These are phyloP conservation scores for Cyclopterus lumpus DNA, from an alignment of 2,797 vertebrate genomes.

Conservation along the genomic window DNA sequence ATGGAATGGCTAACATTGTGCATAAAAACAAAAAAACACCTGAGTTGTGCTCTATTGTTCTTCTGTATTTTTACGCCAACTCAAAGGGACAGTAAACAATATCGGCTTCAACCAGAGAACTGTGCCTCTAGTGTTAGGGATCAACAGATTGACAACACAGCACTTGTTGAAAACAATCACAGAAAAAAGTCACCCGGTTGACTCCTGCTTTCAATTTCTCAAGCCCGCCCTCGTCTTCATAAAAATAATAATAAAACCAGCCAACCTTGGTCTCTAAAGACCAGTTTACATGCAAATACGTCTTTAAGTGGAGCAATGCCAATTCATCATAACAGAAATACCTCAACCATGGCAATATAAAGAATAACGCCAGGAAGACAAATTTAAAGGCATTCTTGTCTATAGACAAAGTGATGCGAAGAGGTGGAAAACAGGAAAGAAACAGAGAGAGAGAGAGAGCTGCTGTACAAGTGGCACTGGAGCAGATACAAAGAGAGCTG, in stretches of 20 bases:
- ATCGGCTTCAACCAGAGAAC: not conserved
- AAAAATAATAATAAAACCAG: conserved; percentile 46
- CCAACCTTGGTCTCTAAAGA: conserved; percentile 54
- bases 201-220: conserved; percentile 55
- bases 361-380: conserved; percentile 31
- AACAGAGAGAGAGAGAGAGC: not conserved
- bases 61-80: not conserved
- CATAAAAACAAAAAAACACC: conserved; percentile 25
- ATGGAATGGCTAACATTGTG: conserved; percentile 12
- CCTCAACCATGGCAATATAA: conserved; percentile 48
- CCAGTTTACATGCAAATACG: conserved; percentile 45
- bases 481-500: conserved; percentile 36
- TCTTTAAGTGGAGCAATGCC: conserved; percentile 23
- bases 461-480: conserved; percentile 18
- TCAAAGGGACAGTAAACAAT: not conserved
- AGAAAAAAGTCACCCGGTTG: not conserved
- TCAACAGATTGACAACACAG: not conserved
- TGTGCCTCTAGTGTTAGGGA: not conserved
- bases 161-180: conserved; percentile 22
- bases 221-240: conserved; percentile 18
- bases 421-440: conserved; percentile 20
- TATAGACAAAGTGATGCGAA: conserved; percentile 23
- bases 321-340: conserved; percentile 44
- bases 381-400: conserved; percentile 9
- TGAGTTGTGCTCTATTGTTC: not conserved